Conservation (phyloP, 1,140 invertebrate species). For the Drosophila athabasca region DNA sequence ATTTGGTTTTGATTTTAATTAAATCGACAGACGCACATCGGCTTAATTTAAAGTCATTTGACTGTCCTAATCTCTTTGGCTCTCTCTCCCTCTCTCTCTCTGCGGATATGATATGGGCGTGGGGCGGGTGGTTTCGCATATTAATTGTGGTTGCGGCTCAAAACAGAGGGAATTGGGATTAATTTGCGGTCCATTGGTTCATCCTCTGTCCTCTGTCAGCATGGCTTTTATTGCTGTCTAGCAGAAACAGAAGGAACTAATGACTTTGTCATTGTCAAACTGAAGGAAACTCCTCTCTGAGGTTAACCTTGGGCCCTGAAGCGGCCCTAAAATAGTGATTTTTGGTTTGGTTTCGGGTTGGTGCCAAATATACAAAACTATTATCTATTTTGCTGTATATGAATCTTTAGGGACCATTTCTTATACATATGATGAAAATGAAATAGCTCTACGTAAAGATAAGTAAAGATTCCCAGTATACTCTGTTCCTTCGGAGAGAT, state of each 20-base stretch:
- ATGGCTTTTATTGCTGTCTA: background rate
- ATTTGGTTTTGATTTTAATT: slow-evolving; percentile 80
- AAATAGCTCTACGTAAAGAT: too few relatives aligned
- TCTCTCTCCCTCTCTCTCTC: slow-evolving; percentile 8
- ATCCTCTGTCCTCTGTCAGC: background rate
- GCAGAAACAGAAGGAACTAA: slow-evolving; percentile 7
- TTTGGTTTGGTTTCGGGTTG: too few relatives aligned
- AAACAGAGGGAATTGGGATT: slow-evolving; percentile 31
- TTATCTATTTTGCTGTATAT: too few relatives aligned
- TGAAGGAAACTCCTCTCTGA: background rate
- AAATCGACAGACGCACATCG: slow-evolving; percentile 70
- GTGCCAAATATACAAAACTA: too few relatives aligned
- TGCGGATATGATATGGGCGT: background rate
- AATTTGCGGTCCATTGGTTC: slow-evolving; percentile 55
- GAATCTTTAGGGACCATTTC: too few relatives aligned
- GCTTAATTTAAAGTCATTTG: slow-evolving; percentile 78
- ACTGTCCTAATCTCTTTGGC: slow-evolving; percentile 50
- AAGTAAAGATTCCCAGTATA: too few relatives aligned
- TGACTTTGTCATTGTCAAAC: slow-evolving; percentile 30
- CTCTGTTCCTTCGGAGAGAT: too few relatives aligned
- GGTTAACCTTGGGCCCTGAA: background rate
- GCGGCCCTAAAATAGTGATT: too few relatives aligned
- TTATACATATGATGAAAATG: too few relatives aligned
- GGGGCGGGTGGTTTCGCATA: slow-evolving; percentile 29
- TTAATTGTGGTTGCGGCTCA: slow-evolving; percentile 44